These are phyloP conservation scores for Hirtodrosophila cameraria DNA, from an alignment of 2,888 invertebrate species.

Conservation along the genomic window DNA sequence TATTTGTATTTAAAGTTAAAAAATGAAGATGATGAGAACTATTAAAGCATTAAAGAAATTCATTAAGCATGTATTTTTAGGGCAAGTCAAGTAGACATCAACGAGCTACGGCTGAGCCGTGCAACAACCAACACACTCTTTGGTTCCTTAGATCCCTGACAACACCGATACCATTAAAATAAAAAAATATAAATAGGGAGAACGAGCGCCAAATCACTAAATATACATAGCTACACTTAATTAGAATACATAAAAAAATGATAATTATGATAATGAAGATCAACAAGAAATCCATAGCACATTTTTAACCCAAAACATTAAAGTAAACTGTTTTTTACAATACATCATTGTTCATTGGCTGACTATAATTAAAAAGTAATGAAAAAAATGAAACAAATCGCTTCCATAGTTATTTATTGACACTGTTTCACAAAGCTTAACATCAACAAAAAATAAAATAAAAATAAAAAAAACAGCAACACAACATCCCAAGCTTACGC, in stretches of 20 bases:
- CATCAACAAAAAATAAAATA: no score
- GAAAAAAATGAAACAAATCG: constrained; percentile 36
- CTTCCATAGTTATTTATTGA: constrained; percentile 70
- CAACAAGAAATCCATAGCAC: constrained; percentile 48
- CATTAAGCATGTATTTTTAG: constrained; percentile 23
- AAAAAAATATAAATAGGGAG: constrained; percentile 3
- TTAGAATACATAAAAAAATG: not conserved
- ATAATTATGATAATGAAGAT: constrained; percentile 19
- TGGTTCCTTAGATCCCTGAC: constrained; percentile 20
- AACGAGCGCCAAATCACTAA: constrained; percentile 55
- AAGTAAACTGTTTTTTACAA: constrained; percentile 30
- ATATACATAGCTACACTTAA: constrained; percentile 15
- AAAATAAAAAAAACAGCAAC: no score
- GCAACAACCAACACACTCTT: not conserved
- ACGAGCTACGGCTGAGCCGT: constrained; percentile 35
- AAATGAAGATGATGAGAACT: constrained; percentile 39
- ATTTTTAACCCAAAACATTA: constrained; percentile 23
- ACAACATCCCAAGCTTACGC: constrained; percentile 24
- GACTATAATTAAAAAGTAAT: constrained; percentile 7
- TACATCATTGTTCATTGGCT: constrained; percentile 29
- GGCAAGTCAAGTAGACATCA: constrained; percentile 17
- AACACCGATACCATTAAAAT: constrained; percentile 2
- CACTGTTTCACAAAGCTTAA: constrained; percentile 33
- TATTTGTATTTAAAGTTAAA: constrained; percentile 39
- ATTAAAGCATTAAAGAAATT: constrained; percentile 43